Conservation (phyloP, 2,113 vertebrate species). For the Barbus barbus region DNA sequence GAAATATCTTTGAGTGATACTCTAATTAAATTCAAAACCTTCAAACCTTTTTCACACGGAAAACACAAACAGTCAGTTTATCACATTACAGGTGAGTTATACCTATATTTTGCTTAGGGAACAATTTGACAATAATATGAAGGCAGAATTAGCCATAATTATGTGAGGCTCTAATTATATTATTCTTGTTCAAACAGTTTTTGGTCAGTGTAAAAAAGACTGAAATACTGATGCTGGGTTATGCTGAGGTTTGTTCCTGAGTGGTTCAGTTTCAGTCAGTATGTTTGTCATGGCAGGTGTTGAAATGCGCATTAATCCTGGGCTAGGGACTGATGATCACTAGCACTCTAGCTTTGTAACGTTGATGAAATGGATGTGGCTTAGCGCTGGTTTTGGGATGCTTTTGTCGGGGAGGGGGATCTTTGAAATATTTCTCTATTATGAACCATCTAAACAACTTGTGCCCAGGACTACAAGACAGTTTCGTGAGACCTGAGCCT, state of each 20-base stretch:
- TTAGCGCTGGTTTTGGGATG: slow-evolving; percentile 46
- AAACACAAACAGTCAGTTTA: background rate
- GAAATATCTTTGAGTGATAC: background rate
- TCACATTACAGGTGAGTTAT: background rate
- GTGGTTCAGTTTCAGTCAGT: slow-evolving; percentile 22
- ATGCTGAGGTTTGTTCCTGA: background rate
- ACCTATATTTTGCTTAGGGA: background rate
- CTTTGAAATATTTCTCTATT: slow-evolving; percentile 41
- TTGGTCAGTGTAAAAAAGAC: background rate
- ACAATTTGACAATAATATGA: background rate
- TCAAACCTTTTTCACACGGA: background rate
- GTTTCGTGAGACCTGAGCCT: slow-evolving; percentile 67
- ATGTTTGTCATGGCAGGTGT: background rate
- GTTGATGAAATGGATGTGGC: slow-evolving; percentile 18
- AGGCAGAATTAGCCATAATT: background rate
- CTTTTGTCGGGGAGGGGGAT: slow-evolving; percentile 45
- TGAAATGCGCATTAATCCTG: background rate
- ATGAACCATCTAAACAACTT: slow-evolving; percentile 65
- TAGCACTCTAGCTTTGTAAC: background rate
- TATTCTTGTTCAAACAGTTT: background rate
- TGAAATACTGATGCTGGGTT: background rate
- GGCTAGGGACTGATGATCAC: background rate
- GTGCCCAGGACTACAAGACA: slow-evolving; percentile 72
- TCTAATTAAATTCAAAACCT: background rate
- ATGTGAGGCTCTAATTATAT: background rate